Evolutionary conservation across 2,888 invertebrate species (phyloP).

Genomic region (Platerodrilus igneus): DNA sequence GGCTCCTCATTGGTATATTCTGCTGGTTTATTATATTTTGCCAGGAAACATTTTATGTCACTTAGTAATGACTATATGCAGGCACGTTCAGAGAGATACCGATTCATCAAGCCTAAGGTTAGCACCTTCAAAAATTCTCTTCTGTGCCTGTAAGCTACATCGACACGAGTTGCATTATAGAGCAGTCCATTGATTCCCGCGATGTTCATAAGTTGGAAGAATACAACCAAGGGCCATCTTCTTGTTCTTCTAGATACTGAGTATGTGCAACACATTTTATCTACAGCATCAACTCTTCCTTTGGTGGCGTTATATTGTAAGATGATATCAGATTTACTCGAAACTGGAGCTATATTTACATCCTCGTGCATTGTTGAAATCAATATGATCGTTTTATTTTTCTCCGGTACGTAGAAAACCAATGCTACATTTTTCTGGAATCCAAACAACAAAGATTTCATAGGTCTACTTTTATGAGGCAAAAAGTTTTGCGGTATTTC

Average conservation of each 20-base stretch:
- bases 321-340: conserved; percentile 22
- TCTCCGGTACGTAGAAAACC: conserved; percentile 30
- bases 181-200: conserved; percentile 25
- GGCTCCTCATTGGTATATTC: no score
- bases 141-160: background rate
- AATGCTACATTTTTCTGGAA: conserved; percentile 30
- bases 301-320: conserved; percentile 23
- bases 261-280: conserved; percentile 30
- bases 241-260: conserved; percentile 26
- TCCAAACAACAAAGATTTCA: conserved; percentile 30
- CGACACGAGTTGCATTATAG: conserved; percentile 1
- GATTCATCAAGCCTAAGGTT: conserved; percentile 5
- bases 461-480: conserved; percentile 23
- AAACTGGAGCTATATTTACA: conserved; percentile 23
- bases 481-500: conserved; percentile 34
- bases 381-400: conserved; percentile 25
- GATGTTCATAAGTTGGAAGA: conserved; percentile 29
- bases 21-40: no score
- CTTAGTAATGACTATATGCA: no score
- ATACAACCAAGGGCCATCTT: conserved; percentile 29
- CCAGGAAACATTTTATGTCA: no score
- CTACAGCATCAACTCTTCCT: conserved; percentile 31
- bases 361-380: conserved; percentile 22
- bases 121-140: conserved; percentile 1
- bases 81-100: no score